Percentiles rank a stretch among this genome's conserved stretches.
Conservation (phyloP, 37 sponge, comb jelly and placozoan species). For the Eunapius fragilis region DNA sequence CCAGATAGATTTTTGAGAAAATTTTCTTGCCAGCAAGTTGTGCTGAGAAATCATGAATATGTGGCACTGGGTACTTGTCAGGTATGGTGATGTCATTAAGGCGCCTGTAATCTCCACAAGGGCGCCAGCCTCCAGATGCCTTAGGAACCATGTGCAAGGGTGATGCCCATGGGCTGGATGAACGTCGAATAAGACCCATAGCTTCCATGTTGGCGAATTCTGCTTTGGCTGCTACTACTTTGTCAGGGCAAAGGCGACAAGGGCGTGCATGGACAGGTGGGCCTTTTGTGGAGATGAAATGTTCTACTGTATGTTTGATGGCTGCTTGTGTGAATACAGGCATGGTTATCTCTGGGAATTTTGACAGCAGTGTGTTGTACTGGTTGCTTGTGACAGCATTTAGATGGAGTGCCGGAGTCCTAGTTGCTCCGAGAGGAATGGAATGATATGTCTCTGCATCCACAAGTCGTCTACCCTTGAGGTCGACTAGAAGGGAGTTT, state of each 20-base stretch:
- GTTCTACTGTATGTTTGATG: conserved; percentile 28
- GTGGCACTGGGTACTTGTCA: conserved; percentile 31
- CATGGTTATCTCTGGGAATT: conserved; percentile 36
- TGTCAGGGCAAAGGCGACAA: conserved; percentile 20
- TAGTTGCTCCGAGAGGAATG: conserved; percentile 2
- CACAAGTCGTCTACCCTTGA: conserved; percentile 5
- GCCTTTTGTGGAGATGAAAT: conserved; percentile 39
- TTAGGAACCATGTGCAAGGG: conserved; percentile 63
- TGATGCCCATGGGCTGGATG: conserved; percentile 36
- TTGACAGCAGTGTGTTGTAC: conserved; percentile 20
- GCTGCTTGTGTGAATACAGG: conserved; percentile 19
- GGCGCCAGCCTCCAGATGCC: conserved; percentile 52
- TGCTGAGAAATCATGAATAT: conserved; percentile 23
- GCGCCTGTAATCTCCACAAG: conserved; percentile 48
- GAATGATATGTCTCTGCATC: conserved; percentile 21
- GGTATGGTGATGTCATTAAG: conserved; percentile 24
- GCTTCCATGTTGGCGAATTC: conserved; percentile 44
- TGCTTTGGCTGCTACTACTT: background rate
- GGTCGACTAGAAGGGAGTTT: conserved; percentile 30
- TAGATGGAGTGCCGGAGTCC: conserved; percentile 7
- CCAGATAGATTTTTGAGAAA: conserved; percentile 16
- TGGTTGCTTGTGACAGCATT: conserved; percentile 1
- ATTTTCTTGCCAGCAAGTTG: background rate
- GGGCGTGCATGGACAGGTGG: conserved; percentile 37
- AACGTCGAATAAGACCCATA: conserved; percentile 34